Conservation (phyloP, 1,140 invertebrate species). For the Lasaia peninsularis region DNA sequence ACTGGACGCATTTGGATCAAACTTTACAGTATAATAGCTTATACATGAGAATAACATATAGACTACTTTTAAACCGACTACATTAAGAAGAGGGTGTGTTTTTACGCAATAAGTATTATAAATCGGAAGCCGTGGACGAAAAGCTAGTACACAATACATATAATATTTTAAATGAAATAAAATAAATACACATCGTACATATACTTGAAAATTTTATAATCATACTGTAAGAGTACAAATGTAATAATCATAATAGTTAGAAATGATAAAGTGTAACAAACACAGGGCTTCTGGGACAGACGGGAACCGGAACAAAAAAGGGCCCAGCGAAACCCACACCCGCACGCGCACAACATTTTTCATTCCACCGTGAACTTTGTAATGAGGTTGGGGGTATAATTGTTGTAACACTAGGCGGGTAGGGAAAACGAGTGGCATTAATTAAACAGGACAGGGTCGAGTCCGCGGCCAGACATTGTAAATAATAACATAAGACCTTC, state of each 20-base stretch:
- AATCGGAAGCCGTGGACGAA: too few relatives aligned
- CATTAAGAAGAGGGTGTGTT: too few relatives aligned
- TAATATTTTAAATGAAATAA: too few relatives aligned
- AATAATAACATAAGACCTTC: slow-evolving; percentile 38
- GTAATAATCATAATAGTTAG: neutral
- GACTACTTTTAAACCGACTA: too few relatives aligned
- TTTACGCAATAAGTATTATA: too few relatives aligned
- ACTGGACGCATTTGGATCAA: too few relatives aligned
- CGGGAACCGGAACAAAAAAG: slow-evolving; percentile 26
- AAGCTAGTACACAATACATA: too few relatives aligned
- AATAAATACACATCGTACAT: too few relatives aligned
- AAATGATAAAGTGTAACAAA: neutral
- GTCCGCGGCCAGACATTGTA: slow-evolving; percentile 64
- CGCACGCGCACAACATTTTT: slow-evolving; percentile 51
- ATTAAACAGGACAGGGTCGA: slow-evolving; percentile 54
- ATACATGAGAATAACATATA: too few relatives aligned
- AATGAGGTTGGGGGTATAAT: slow-evolving; percentile 71
- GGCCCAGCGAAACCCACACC: slow-evolving; percentile 34
- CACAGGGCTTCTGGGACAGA: slow-evolving; percentile 7
- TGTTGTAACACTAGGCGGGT: slow-evolving; percentile 69
- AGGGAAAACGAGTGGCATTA: slow-evolving; percentile 55
- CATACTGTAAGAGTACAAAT: too few relatives aligned
- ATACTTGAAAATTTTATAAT: too few relatives aligned
- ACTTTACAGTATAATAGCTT: too few relatives aligned
- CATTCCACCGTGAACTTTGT: slow-evolving; percentile 57